Evolutionary conservation across 2,888 invertebrate genomes (phyloP).

Genomic region (Cantharis lateralis): DNA sequence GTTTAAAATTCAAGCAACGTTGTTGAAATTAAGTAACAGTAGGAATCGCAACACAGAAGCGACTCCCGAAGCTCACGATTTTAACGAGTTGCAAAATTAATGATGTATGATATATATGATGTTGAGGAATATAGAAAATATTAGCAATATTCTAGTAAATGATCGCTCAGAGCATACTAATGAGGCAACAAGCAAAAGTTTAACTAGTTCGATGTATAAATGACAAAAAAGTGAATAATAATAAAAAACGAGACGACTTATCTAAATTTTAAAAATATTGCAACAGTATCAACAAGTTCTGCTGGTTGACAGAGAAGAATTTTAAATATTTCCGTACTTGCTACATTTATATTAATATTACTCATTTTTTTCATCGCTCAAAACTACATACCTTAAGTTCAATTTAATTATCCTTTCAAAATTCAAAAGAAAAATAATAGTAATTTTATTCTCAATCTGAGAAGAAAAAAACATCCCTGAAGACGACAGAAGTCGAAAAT

Average conservation of each 20-base stretch:
- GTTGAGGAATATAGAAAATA: conserved; percentile 16
- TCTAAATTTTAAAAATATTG: conserved; percentile 26
- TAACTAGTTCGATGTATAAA: conserved; percentile 15
- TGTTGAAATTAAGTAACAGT: conserved; percentile 10
- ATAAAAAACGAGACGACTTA: conserved; percentile 24
- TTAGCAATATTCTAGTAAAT: conserved; percentile 22
- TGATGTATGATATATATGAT: conserved; percentile 26
- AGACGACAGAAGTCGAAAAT: too few species aligned
- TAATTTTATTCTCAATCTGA: too few species aligned
- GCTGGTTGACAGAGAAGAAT: conserved; percentile 22
- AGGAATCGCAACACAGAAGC: conserved; percentile 19
- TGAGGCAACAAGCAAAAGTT: conserved; percentile 22
- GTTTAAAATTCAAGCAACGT: neutral
- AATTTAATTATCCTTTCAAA: neutral
- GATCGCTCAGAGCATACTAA: conserved; percentile 25
- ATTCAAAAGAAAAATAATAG: too few species aligned
- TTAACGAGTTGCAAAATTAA: conserved; percentile 20
- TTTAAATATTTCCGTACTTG: conserved; percentile 26
- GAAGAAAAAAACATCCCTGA: too few species aligned
- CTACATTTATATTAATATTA: neutral
- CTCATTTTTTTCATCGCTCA: neutral
- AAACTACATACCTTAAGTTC: neutral
- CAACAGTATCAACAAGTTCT: conserved; percentile 23
- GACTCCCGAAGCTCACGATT: conserved; percentile 10
- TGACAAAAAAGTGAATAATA: conserved; percentile 14